Conservation (phyloP, 2,113 vertebrate species). For the Archilochus colubris region DNA sequence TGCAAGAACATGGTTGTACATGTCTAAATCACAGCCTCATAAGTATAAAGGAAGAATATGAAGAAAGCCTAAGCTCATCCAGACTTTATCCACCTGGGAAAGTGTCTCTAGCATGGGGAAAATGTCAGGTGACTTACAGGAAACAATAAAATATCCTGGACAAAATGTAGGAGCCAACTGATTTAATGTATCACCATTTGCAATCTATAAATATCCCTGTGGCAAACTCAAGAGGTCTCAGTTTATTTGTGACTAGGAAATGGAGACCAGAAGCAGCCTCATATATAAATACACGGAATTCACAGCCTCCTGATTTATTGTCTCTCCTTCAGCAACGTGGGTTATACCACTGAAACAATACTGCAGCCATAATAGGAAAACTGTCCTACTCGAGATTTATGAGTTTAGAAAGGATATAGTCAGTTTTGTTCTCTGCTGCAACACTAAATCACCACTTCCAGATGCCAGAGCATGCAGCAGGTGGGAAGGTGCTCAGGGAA, state of each 20-base stretch:
- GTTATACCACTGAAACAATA: constrained; percentile 43
- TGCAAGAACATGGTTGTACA: neutral
- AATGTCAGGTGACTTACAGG: neutral
- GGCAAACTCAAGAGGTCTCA: constrained; percentile 12
- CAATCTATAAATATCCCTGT: constrained; percentile 46
- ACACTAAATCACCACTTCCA: constrained; percentile 29
- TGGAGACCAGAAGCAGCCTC: constrained; percentile 37
- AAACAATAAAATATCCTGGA: constrained; percentile 22
- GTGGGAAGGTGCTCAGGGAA: neutral
- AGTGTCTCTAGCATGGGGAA: neutral
- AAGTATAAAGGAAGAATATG: neutral
- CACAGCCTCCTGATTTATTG: constrained; percentile 38
- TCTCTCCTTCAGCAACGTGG: constrained; percentile 13
- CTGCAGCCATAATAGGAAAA: constrained; percentile 51
- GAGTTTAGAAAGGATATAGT: constrained; percentile 45
- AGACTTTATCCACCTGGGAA: neutral
- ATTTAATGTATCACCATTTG: constrained; percentile 38
- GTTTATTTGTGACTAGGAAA: constrained; percentile 43
- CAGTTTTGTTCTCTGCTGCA: constrained; percentile 8
- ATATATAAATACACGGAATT: constrained; percentile 44
- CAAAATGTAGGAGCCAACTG: constrained; percentile 13
- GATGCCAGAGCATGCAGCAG: constrained; percentile 8
- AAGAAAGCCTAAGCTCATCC: neutral
- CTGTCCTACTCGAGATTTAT: constrained; percentile 41
- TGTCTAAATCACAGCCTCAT: neutral